Conservation (phyloP, 64 coral and sea anemone species). For the Platygyra sinensis region DNA sequence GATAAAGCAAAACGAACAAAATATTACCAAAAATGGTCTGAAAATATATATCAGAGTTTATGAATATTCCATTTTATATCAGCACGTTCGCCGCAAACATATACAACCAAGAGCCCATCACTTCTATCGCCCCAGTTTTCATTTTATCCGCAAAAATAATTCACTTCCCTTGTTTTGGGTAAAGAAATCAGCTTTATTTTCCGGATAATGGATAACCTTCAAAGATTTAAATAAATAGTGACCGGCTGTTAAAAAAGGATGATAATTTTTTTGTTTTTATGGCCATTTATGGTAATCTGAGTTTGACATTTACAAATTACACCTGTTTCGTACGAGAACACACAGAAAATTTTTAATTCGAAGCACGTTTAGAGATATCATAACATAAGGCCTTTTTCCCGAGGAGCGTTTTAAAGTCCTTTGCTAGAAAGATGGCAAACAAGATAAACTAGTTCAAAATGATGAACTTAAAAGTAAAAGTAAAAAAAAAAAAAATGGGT, state of each 20-base stretch:
- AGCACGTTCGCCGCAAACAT: neutral
- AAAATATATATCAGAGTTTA: neutral
- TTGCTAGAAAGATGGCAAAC: too few relatives aligned
- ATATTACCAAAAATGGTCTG: neutral
- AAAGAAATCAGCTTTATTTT: neutral
- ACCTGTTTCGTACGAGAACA: neutral
- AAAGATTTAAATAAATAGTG: neutral
- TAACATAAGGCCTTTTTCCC: neutral
- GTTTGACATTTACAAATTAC: neutral
- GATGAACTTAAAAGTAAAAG: too few relatives aligned
- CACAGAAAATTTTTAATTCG: neutral
- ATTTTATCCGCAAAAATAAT: neutral
- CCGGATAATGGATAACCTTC: neutral
- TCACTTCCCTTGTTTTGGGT: neutral
- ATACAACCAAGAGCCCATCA: neutral
- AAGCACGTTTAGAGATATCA: neutral
- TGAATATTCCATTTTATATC: neutral
- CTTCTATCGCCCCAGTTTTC: neutral
- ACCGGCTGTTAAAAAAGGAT: neutral
- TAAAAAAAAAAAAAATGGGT: too few relatives aligned
- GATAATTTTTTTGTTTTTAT: neutral
- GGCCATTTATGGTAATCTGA: slow-evolving; percentile 26
- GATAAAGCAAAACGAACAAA: neutral
- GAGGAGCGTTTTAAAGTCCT: neutral
- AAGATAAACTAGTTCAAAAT: too few relatives aligned